Base-by-base conservation (phyloP, 2,113 vertebrate genomes). In the Eudyptes chrysolophus region DNA sequence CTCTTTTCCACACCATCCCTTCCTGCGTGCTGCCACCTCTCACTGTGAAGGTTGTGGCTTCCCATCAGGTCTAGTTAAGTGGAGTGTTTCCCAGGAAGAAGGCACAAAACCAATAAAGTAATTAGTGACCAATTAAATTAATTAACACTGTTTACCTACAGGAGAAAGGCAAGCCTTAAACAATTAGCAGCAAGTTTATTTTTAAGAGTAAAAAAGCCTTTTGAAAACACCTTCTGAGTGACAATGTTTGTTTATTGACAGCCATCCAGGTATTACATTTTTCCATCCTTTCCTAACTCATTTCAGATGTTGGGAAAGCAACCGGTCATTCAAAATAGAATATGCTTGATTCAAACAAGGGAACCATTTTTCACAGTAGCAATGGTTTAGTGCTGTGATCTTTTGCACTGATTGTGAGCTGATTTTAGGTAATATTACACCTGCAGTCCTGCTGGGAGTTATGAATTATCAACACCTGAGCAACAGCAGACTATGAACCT, bases 161-260 rank as follows among this genome's bases (percentile, higher is more conserved):
- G 94, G 75, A 97, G 95, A 96, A 93, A 93, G 64, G 87, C 75
- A 95, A 95, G 75, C 92, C 57, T 85, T 93, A 93, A 97, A 87
- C 89, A 75, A 95, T 97, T 97, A 97, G 87, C 5, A 6, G 78
- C 25, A 48, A 84, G 96, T 97, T 97, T 97, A 94, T 96, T 96
- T 97, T 96, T 92, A 95, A 71, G 57, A 80, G 69, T 42, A 36
- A 85, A 93, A 95, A 87, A 62, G 15, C 14, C 93, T 96, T 96
- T 95, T 69, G 71, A 96, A 97, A 97, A 97, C 75, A 97, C 78
- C 48, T 94, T 54, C 91, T 94, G 75, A 95, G 66, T 86, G 68
- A 70, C 93, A 92, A 36, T 75, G 95, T 95, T 97, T 97, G 95
- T 96, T 97, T 97, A 94, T 26, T 90, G 79, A 94, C 60, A 81